phyloP scores from a whole-genome alignment of 1,140 invertebrate genomes.

The Dendrolimus punctatus region DNA sequence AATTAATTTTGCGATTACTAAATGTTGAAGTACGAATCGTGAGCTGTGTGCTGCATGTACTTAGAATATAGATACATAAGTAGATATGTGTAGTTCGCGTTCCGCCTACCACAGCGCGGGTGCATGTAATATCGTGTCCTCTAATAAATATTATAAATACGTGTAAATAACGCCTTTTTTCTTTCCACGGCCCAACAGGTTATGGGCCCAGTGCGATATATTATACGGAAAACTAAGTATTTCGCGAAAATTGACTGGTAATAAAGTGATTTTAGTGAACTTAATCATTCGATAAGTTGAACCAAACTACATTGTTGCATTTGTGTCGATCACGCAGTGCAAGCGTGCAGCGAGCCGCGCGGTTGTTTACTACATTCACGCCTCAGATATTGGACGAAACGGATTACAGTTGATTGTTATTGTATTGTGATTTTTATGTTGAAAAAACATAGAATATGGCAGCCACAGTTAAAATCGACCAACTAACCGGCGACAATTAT shows the following conservation, averaged over 20 bases:
- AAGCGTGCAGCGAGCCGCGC: not conserved
- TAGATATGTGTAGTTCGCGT: no score
- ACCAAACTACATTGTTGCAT: not conserved
- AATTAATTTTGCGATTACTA: no score
- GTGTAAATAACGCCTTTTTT: no score
- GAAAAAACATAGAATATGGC: constrained; percentile 13
- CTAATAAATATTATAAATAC: no score
- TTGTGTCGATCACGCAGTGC: not conserved
- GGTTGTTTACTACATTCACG: not conserved
- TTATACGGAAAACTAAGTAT: not conserved
- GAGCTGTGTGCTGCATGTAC: no score
- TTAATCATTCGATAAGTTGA: not conserved
- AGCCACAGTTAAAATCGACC: constrained; percentile 19
- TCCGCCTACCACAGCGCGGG: no score
- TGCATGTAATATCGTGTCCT: no score
- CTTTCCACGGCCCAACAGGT: not conserved
- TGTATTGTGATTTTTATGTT: not conserved
- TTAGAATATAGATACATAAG: no score
- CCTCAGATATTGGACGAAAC: not conserved
- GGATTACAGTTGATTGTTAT: not conserved
- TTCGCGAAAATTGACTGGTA: not conserved
- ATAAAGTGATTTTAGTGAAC: not conserved
- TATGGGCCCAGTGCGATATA: constrained; percentile 2
- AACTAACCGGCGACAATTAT: constrained; percentile 15
- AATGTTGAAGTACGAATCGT: no score